Evolutionary conservation across 2,888 invertebrate genomes (phyloP), one percentile per base, ranked within the genome.

Genomic region (Tipula unca): DNA sequence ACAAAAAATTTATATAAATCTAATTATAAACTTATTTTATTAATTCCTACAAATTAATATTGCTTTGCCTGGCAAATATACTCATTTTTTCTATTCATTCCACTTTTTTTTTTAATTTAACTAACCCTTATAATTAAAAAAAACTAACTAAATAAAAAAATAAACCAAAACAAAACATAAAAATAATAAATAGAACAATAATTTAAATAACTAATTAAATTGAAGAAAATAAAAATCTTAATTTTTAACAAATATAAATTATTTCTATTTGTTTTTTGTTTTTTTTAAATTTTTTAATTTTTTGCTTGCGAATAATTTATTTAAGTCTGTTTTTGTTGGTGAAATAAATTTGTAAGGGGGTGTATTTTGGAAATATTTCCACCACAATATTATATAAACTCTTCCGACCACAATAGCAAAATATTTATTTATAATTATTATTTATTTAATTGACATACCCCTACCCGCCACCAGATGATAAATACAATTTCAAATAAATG

Each of bases 1-100:
- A 69, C 69, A 25, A 69, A 69, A n/a, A 69, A 69, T 48, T 39
- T 2, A 10, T 69, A 25, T 25, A 69, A 69, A 69, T 69, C 69
- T 69, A 69, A 69, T 69, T 69, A 69, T 69, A 69, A 69, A 69
- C 25, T 69, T 25, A 69, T 25, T 25, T 69, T 69, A 20, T 69
- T 69, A 69, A 69, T 69, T 69, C 69, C 69, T 69, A 8, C 25
- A 69, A 69, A 69, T 69, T 69, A 85, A 87, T 90, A 90, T 90
- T 90, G 90, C 90, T 90, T 90, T 90, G 90, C 90, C 90, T 90
- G 90, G 90, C 89, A 89, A 87, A 87, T 87, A 87, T 85, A 85
- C 85, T 87, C 86, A 25, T 69, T 87, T 17, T 69, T 20, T 48
- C n/a, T n/a, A n/a, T 48, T 48, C n/a, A 48, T 48, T n/a, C n/a